Evolutionary conservation across 2,888 invertebrate species (phyloP).

Genomic region (Folsomia manolachei): DNA sequence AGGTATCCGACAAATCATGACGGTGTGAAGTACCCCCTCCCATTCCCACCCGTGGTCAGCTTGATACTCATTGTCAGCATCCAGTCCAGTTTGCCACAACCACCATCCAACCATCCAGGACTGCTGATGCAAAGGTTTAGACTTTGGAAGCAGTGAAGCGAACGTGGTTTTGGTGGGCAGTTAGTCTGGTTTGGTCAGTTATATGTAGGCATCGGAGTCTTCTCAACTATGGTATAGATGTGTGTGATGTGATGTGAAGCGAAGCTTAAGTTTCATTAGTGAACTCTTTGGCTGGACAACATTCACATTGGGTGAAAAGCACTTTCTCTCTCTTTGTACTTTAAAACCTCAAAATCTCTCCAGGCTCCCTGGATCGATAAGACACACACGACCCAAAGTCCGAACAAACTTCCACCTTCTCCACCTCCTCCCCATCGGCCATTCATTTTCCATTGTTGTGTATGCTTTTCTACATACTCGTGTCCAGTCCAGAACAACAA

Average conservation of each 20-base stretch:
- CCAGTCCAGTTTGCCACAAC: conserved; percentile 1
- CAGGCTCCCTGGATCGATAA: conserved; percentile 13
- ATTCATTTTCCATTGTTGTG: not conserved
- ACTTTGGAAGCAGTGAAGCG: not conserved
- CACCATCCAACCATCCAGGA: too few species aligned
- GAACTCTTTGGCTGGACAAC: conserved; percentile 14
- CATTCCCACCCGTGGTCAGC: not conserved
- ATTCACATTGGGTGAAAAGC: conserved; percentile 5
- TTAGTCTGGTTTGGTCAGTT: not conserved
- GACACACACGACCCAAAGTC: conserved; percentile 5
- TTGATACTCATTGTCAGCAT: not conserved
- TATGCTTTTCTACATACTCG: not conserved
- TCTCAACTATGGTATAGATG: too few species aligned
- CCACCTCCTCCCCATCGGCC: not conserved
- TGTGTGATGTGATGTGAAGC: conserved; percentile 6
- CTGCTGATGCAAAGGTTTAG: not conserved
- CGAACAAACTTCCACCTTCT: not conserved
- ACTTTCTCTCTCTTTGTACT: conserved; percentile 17
- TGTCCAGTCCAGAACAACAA: not conserved
- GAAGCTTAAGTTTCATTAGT: conserved; percentile 15
- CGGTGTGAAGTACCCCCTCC: not conserved
- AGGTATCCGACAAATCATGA: not conserved
- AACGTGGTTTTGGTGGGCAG: not conserved
- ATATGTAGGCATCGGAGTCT: not conserved
- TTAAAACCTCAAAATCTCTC: conserved; percentile 10